Evolutionary conservation across 2,113 vertebrate species (phyloP), one percentile per base, ranked within the genome.

Genomic region (Macroglossus sobrinus): DNA sequence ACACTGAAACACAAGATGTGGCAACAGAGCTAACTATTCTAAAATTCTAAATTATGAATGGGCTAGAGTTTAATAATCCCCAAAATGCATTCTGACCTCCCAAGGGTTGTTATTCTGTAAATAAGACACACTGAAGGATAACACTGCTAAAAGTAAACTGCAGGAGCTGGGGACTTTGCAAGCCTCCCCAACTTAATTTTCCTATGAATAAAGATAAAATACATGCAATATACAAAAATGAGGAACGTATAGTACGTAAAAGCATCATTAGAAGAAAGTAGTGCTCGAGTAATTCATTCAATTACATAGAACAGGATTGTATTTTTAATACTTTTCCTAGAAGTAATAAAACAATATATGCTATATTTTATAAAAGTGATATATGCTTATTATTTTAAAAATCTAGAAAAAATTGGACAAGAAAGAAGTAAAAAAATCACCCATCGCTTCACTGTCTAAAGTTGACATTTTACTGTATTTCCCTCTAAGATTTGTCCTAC

Each of bases 251-350:
- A 0, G 10, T 40, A 61, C 22, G 12, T 43, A 30, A 24, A 59
- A n/a, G 9, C 16, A 33, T 24, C 61, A 19, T 11, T 45, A 18
- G 45, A 79, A 43, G 9, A 21, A 24, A 22, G n/a, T 24, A 64
- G 22, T 12, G 21, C 11, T 74, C 71, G 50, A 69, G 19, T 47
- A 24, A 69, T 69, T 90, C 59, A 93, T 63, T 90, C 59, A 93
- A 33, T 61, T 71, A 79, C 22, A 63, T 45, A 64, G 15, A 80
- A 30, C 45, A 55, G 18, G 30, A 47, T 66, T 53, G 13, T 38
- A 38, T 24, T 86, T 68, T 63, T 72, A 74, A 71, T 40, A 15
- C 43, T 26, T 55, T 82, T 40, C 40, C 75, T 55, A 76, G 28
- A 63, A 30, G 59, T 63, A 63, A 61, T 22, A 57, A 61, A 57